Evolutionary conservation across 2,888 invertebrate species (phyloP), one percentile per base, ranked within the genome.

Genomic region (Craniophora ligustri): DNA sequence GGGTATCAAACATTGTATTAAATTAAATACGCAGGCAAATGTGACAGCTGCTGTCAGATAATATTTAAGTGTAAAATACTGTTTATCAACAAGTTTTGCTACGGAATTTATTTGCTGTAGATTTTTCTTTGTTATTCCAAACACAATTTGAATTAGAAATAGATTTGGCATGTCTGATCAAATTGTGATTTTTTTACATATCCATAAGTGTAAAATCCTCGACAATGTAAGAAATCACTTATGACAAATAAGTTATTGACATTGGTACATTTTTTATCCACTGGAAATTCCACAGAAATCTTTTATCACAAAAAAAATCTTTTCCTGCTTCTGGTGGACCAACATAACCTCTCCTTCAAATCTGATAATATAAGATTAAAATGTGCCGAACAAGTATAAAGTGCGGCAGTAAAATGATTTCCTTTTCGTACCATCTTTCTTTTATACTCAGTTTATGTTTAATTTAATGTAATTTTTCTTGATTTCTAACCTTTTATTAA

Each of bases 391-490:
- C 61, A 70, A 74, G 68, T 65, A 68, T 59, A 75, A 78, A 76
- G 73, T 72, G 64, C 46, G 65, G 58, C 68, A 75, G 75, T 82
- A 76, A 77, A 81, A 81, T 78, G 74, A 76, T 66, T 69, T 72
- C 71, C 62, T 74, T 75, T 73, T 76, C 67, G 53, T 62, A 72
- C 65, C 64, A 62, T 67, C 65, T 67, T 65, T 59, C 65, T 71
- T 71, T 75, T 62, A 66, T 76, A 55, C 57, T 65, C 49, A 55
- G 64, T 76, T 78, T 72, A 73, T 77, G 78, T 83, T 82, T 78
- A 80, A 76, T 76, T 72, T 81, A 82, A 87, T 81, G 67, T 70
- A 78, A 83, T 82, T 85, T 81, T 73, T 75, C 76, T 79, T 85
- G 84, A 87, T 86, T 84, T 81, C 72, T 78, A 79, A 84, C 81